Conservation (phyloP, 2,888 invertebrate species). For the Hedychridium roseum region DNA sequence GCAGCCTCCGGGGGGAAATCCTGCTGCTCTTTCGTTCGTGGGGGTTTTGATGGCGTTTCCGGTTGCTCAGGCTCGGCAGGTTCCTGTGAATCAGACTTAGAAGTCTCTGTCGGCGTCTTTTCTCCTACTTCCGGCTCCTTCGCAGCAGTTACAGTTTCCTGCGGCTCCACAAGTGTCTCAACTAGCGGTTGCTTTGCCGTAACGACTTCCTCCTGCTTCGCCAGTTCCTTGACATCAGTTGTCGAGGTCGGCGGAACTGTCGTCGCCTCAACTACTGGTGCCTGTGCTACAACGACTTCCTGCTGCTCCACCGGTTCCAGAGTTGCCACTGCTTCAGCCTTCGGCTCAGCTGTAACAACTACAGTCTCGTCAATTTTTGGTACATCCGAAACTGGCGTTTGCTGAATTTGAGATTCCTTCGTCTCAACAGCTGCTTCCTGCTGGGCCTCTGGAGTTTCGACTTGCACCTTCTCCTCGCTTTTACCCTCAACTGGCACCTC, state of each 20-base stretch:
- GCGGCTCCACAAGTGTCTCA: not conserved
- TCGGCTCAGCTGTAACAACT: too few species aligned
- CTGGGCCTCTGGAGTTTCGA: too few species aligned
- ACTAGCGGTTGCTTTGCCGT: not conserved
- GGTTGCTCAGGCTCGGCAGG: not conserved
- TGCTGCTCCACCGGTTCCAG: not conserved
- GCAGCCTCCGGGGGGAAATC: conserved; percentile 40
- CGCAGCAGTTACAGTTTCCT: conserved; percentile 44
- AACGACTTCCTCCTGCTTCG: too few species aligned
- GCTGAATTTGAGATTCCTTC: too few species aligned
- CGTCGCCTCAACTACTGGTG: not conserved
- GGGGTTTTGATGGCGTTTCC: conserved; percentile 48
- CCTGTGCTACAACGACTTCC: not conserved
- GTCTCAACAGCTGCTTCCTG: too few species aligned
- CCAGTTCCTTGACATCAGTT: conserved; percentile 1
- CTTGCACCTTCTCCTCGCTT: too few species aligned
- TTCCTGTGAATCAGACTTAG: too few species aligned
- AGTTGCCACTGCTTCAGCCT: not conserved
- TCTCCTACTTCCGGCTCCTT: conserved; percentile 40
- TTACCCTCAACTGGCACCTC: not conserved
- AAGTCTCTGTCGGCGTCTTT: too few species aligned
- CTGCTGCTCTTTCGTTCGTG: conserved; percentile 49
- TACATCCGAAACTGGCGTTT: too few species aligned
- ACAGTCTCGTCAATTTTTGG: not conserved
- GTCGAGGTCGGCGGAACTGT: not conserved